Conservation (phyloP, 2,888 invertebrate species). For the Cataglyphis cursor region DNA sequence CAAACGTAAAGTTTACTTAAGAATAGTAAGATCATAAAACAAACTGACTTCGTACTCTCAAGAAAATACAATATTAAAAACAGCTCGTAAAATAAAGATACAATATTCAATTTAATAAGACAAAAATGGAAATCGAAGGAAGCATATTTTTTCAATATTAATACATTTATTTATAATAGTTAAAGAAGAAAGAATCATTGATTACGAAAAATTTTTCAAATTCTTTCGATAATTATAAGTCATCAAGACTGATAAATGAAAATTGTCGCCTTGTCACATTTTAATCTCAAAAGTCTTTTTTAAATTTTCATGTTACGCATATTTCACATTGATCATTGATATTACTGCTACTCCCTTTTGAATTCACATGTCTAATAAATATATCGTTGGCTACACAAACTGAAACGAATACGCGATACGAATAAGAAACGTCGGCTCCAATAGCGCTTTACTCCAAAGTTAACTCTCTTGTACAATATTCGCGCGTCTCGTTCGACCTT, state of each 20-base stretch:
- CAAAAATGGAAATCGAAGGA: not conserved
- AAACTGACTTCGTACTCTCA: not conserved
- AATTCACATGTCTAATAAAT: conserved; percentile 39
- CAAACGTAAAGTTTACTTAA: not conserved
- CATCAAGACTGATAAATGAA: not conserved
- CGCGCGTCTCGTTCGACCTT: conserved; percentile 46
- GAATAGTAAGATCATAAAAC: conserved; percentile 2
- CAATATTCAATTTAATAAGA: not conserved
- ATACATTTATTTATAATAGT: not conserved
- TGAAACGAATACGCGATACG: conserved; percentile 46
- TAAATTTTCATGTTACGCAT: not conserved
- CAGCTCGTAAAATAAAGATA: not conserved
- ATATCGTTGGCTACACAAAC: conserved; percentile 44
- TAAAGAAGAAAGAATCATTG: not conserved
- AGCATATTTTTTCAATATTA: not conserved
- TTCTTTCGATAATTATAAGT: not conserved
- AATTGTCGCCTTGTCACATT: not conserved
- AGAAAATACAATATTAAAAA: not conserved
- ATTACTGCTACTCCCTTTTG: not conserved
- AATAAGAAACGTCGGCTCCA: conserved; percentile 35
- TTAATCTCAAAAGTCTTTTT: not conserved
- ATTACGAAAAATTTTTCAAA: not conserved
- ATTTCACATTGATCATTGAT: conserved; percentile 32
- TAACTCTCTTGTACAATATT: conserved; percentile 52
- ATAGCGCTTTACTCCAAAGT: conserved; percentile 22